Conservation (phyloP, 1,140 invertebrate species). For the Drosophila elegans region DNA sequence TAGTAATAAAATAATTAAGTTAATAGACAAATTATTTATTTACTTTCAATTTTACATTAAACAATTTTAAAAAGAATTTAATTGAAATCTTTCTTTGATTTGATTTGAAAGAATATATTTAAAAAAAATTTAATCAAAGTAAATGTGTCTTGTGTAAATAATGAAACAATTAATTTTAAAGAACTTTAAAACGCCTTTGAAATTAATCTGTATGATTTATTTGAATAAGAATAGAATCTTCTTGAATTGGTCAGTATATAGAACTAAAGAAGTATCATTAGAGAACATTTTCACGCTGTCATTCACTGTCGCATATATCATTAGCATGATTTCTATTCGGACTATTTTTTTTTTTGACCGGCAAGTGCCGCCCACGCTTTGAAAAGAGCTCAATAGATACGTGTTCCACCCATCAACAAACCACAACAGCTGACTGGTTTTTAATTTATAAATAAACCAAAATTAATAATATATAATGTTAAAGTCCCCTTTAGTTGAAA, state of each 20-base stretch:
- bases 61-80: too few species aligned
- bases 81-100: too few species aligned
- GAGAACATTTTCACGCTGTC: constrained; percentile 25
- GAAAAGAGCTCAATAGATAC: constrained; percentile 31
- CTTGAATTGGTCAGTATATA: background rate
- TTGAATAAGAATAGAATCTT: background rate
- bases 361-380: constrained; percentile 55
- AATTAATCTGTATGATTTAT: background rate
- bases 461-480: constrained; percentile 57
- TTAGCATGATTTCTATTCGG: constrained; percentile 38
- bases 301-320: constrained; percentile 43
- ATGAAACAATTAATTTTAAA: too few species aligned
- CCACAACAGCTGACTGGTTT: constrained; percentile 67
- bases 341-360: constrained; percentile 17
- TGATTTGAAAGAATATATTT: too few species aligned
- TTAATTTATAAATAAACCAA: constrained; percentile 66
- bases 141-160: too few species aligned
- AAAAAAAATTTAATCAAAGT: too few species aligned
- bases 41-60: too few species aligned
- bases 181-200: background rate
- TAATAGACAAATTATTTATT: too few species aligned
- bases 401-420: constrained; percentile 46
- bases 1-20: too few species aligned
- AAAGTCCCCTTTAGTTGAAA: constrained; percentile 60
- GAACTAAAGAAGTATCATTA: constrained; percentile 7